These are phyloP conservation scores for Diceros bicornis DNA, from an alignment of 2,797 vertebrate genomes.

Conservation along the genomic window DNA sequence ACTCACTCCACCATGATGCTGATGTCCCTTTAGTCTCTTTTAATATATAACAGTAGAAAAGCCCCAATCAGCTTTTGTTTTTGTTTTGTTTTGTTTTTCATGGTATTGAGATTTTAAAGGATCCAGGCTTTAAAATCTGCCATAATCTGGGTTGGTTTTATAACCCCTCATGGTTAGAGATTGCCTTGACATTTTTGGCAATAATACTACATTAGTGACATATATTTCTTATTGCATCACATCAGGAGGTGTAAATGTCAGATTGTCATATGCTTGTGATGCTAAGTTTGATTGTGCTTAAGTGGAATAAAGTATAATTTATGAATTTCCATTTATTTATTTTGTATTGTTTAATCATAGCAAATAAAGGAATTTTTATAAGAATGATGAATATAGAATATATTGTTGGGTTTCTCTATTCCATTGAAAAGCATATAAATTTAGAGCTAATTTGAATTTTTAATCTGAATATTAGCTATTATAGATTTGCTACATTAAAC, in stretches of 20 bases:
- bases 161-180: background rate
- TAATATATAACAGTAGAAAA: background rate
- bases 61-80: background rate
- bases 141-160: background rate
- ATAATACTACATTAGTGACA: background rate
- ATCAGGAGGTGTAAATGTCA: background rate
- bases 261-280: background rate
- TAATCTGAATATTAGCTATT: background rate
- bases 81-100: background rate
- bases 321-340: background rate
- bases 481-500: background rate
- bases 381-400: background rate
- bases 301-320: background rate
- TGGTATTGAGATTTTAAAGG: background rate
- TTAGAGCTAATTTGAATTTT: background rate
- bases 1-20: no score
- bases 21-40: background rate
- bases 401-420: background rate
- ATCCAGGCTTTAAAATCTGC: background rate
- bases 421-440: background rate
- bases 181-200: background rate
- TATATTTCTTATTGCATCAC: background rate
- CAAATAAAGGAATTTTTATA: background rate
- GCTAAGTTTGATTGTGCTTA: background rate
- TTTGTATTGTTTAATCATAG: background rate